Base-by-base conservation (phyloP, 2,888 invertebrate genomes). In the Encarsia formosa region DNA sequence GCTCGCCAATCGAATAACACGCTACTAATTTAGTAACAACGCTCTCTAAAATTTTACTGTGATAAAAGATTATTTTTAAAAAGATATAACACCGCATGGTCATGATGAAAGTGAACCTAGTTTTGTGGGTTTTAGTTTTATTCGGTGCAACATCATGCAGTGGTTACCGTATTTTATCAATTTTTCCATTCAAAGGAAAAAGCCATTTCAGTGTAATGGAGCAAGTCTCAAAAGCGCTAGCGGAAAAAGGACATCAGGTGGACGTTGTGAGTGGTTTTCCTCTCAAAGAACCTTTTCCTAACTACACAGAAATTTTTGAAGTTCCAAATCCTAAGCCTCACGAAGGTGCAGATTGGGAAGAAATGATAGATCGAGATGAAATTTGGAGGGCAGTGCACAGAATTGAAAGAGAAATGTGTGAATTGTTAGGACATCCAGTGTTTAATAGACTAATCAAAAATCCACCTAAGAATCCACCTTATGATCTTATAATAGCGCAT, bases 261-360 rank as follows among this genome's bases (percentile, higher is more conserved):
- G 55, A 56, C 13, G 49, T 52, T 2, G 26, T 52, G 6, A 43
- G 46, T n/a, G 37, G 22, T 24, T 52, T 43, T 39, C 44, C 41
- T 8, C 23, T 34, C 9, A 37, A 42, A 11, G 31, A 52, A 15
- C 42, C 31, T 5, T 42, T 49, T 19, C 42, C 45, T 9, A 52
- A 52, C 24, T 56, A 49, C 13, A 57, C 54, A 1, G 52, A 54
- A 6, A 43, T 57, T 6, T 38, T 49, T 35, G 20, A 29, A 22
- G 35, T 40, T 11, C 35, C 11, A 16, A 24, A 5, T 3, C 11
- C 19, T 9, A 26, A 26, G 16, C n/a, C n/a, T n/a, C 34, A 15
- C 16, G 34, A n/a, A 34, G n/a, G n/a, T 32, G 9, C 16, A 16
- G 15, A 16, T 16, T 9, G 16, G 15, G n/a, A 11, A 8, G 26